These are phyloP conservation scores for Cordylochernes scorpioides DNA, from an alignment of 2,888 invertebrate genomes.

Conservation along the genomic window DNA sequence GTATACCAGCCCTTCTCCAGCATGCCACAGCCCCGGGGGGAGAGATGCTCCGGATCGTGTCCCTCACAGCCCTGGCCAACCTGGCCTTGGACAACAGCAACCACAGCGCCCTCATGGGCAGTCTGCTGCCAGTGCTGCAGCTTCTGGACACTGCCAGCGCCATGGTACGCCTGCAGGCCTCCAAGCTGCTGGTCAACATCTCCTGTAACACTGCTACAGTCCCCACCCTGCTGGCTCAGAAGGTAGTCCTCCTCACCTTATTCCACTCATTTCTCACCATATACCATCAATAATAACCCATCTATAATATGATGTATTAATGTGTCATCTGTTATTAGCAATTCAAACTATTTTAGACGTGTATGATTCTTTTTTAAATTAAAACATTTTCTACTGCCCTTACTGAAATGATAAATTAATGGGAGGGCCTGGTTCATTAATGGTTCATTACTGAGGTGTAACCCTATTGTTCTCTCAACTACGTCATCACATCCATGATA, in stretches of 20 bases:
- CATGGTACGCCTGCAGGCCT: conserved; percentile 26
- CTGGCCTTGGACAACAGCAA: conserved; percentile 21
- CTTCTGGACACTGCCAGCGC: conserved; percentile 23
- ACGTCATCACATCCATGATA: too few species aligned
- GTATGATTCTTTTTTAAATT: too few species aligned
- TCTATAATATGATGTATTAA: too few species aligned
- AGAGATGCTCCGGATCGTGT: conserved; percentile 23
- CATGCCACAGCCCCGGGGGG: conserved; percentile 21
- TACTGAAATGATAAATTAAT: too few species aligned
- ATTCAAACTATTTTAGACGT: too few species aligned
- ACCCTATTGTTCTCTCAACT: too few species aligned
- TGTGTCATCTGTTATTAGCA: too few species aligned
- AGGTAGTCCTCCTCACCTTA: conserved; percentile 24
- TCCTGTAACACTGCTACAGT: conserved; percentile 32
- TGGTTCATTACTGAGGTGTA: too few species aligned
- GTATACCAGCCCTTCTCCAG: conserved; percentile 26
- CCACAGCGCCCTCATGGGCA: conserved; percentile 6
- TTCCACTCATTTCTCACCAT: too few species aligned
- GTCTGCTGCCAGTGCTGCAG: conserved; percentile 11
- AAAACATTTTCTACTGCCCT: too few species aligned
- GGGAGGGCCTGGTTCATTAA: too few species aligned
- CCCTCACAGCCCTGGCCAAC: conserved; percentile 30
- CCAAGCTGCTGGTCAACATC: conserved; percentile 31
- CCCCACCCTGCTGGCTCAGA: conserved; percentile 30
- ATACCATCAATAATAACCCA: too few species aligned